These are phyloP conservation scores for Dorcus hopei DNA, from an alignment of 2,888 invertebrate species.

Conservation along the genomic window DNA sequence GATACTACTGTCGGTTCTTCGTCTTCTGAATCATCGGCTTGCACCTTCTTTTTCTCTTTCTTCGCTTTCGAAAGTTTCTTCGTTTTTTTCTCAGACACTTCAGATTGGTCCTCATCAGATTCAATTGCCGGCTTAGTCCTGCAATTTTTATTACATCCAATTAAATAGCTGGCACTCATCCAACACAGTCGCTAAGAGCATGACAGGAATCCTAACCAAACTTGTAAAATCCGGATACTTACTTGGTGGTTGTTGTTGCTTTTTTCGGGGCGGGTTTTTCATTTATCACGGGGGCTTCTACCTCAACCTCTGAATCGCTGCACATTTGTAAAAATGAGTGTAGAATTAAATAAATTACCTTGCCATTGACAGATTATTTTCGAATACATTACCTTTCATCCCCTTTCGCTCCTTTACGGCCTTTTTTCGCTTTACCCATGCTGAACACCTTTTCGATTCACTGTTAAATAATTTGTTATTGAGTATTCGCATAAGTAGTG, in stretches of 20 bases:
- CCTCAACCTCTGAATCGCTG: constrained; percentile 61
- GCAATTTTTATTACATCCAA: constrained; percentile 4
- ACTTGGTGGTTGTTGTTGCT: constrained; percentile 38
- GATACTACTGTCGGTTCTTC: constrained; percentile 45
- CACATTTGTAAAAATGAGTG: constrained; percentile 34
- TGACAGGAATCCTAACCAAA: constrained; percentile 10
- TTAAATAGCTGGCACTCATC: background rate
- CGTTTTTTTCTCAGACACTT: constrained; percentile 48
- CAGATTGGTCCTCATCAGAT: constrained; percentile 22
- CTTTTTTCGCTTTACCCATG: constrained; percentile 82
- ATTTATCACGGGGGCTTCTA: constrained; percentile 36
- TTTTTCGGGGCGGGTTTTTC: constrained; percentile 41
- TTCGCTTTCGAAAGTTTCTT: constrained; percentile 38
- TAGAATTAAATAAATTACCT: constrained; percentile 16
- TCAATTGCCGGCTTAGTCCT: constrained; percentile 48
- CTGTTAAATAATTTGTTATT: constrained; percentile 29
- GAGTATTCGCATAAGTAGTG: constrained; percentile 40
- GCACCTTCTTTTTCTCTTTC: constrained; percentile 40
- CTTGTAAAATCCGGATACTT: constrained; percentile 13
- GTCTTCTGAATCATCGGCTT: constrained; percentile 42
- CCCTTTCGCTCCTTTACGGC: constrained; percentile 71
- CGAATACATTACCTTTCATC: constrained; percentile 66
- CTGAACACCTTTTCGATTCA: constrained; percentile 29
- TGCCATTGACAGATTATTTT: constrained; percentile 26
- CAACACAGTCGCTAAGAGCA: background rate